Percentiles rank a stretch among this genome's conserved stretches.
These are phyloP conservation scores for Sebastes wilsoni DNA, from an alignment of 2,797 vertebrate genomes.

Conservation along the genomic window DNA sequence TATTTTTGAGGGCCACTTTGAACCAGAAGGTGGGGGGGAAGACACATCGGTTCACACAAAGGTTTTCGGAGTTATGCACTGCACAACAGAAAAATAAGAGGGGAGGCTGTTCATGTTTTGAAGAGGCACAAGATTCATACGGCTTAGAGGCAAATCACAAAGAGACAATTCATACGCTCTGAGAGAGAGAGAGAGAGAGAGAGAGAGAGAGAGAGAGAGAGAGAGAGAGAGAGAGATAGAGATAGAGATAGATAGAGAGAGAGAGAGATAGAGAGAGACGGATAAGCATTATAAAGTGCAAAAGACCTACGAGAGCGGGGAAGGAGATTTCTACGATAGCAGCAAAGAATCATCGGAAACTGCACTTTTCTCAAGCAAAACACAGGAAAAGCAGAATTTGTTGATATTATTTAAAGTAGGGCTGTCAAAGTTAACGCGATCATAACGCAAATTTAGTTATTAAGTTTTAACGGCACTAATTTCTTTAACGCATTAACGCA, in stretches of 20 bases:
- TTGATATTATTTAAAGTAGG: no score
- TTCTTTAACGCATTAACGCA: no score
- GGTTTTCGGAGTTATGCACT: slow-evolving; percentile 74
- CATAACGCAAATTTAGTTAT: no score
- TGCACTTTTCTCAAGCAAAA: not conserved
- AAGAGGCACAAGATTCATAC: slow-evolving; percentile 81
- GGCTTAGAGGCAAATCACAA: slow-evolving; percentile 80
- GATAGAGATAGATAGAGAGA: not conserved
- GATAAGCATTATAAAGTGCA: slow-evolving; percentile 77
- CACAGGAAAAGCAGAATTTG: slow-evolving; percentile 1
- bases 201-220: not conserved
- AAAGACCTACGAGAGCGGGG: slow-evolving; percentile 63
- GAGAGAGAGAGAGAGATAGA: not conserved
- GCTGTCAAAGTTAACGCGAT: no score
- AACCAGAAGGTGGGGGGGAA: slow-evolving; percentile 47
- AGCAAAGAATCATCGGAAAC: slow-evolving; percentile 58
- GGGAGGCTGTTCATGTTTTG: slow-evolving; percentile 69
- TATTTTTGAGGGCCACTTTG: slow-evolving; percentile 46
- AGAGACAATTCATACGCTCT: slow-evolving; percentile 44
- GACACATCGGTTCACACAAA: slow-evolving; percentile 57
- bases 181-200: not conserved
- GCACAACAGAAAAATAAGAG: slow-evolving; percentile 73
- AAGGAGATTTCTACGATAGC: slow-evolving; percentile 58
- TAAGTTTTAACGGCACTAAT: no score
- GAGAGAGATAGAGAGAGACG: slow-evolving; percentile 5